Base-by-base conservation (phyloP, 1,140 invertebrate genomes). In the Sminthurides bifidus region DNA sequence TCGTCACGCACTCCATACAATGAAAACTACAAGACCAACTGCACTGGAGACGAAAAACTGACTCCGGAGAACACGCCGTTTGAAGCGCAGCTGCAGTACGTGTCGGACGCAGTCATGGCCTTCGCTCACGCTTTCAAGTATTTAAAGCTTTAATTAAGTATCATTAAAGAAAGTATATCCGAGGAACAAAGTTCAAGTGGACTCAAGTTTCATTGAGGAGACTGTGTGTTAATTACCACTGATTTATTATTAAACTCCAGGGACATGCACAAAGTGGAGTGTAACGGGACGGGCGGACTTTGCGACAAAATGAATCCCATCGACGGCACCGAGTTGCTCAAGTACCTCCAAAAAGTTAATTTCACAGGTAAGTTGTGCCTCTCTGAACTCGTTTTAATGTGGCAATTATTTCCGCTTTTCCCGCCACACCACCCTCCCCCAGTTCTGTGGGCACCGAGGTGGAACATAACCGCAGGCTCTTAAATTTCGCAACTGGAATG, bases 21-120 rank as follows among this genome's bases (percentile, higher is more conserved):
- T 65, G 70, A 74, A 27, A 79, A 83, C 60, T 85, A 85, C 66
- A 78, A 72, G 2, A 71, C 70, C 12, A 63, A 68, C 0, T 92
- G 88, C 67, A 83, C 83, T 0, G 59, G 59, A 0, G 72, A 76
- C 24, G 85, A 90, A 66, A 74, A 77, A 10, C 77, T 91, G 1
- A 81, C 78, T 0, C 75, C 74, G 23, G 74, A 84, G 41, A 83
- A 86, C 64, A 91, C 82, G 0, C 82, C 81, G 53, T 89, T 90
- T 63, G 90, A 93, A 70, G 81, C 83, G 64, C 90, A 93, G 67
- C 72, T 93, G 37, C 90, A 93, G 70, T 93, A 92, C 69, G 89
- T 93, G 24, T 87, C 84, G 26, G 89, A 93, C 70, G 88, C 90
- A 23, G 88, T 92, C 0, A 81, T 92, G 81, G 86, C 87, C 2